A percentile compares a stretch with the other conserved stretches of the same genome.
These are phyloP conservation scores for Archilochus colubris DNA, from an alignment of 2,113 vertebrate species.

Conservation along the genomic window DNA sequence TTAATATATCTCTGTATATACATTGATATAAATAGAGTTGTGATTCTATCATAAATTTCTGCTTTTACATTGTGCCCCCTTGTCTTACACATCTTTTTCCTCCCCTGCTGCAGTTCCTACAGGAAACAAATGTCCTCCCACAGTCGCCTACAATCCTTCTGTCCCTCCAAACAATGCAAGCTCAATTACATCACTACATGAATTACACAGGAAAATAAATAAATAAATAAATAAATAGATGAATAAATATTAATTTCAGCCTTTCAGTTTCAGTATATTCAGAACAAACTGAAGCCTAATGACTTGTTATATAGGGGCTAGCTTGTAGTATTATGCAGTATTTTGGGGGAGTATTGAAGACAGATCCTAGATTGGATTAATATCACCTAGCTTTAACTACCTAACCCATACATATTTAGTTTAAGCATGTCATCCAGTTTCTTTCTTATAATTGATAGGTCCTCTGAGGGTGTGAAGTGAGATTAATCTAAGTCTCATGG, in stretches of 20 bases:
- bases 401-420: background rate
- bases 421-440: background rate
- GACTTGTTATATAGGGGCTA: background rate
- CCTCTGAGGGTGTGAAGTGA: background rate
- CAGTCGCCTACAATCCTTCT: constrained; percentile 75
- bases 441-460: background rate
- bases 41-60: constrained; percentile 41
- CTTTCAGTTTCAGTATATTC: background rate
- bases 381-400: background rate
- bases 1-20: constrained; percentile 49
- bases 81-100: constrained; percentile 52
- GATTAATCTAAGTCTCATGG: background rate
- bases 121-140: constrained; percentile 70
- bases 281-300: background rate
- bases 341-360: background rate
- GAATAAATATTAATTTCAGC: background rate
- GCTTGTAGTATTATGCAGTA: background rate
- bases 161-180: constrained; percentile 56
- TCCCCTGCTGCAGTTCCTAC: constrained; percentile 61
- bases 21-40: constrained; percentile 45
- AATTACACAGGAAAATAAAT: constrained; percentile 11
- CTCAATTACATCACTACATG: background rate
- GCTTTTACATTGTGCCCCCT: constrained; percentile 31
- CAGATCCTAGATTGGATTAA: background rate
- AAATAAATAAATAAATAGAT: background rate